These are phyloP conservation scores for Aromia moschata DNA, from an alignment of 2,888 invertebrate genomes.

Conservation along the genomic window DNA sequence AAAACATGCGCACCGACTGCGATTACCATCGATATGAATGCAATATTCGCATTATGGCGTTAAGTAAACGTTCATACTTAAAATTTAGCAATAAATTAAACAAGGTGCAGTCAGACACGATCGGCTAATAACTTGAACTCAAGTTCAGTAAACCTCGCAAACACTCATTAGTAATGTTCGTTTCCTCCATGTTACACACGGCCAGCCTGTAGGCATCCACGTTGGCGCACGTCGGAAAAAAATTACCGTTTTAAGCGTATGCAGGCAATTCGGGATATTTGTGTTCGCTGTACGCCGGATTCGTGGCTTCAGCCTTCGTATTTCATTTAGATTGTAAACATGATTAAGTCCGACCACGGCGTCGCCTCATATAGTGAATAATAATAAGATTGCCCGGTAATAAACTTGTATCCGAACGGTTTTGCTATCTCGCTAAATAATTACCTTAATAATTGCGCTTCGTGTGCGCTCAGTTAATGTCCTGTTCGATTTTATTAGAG, in stretches of 20 bases:
- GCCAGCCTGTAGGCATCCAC: neutral
- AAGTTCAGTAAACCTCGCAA: neutral
- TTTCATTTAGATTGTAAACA: constrained; percentile 39
- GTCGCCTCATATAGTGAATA: constrained; percentile 23
- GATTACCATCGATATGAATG: too few species aligned
- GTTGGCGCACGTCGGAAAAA: neutral
- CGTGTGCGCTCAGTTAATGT: constrained; percentile 28
- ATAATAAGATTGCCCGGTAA: constrained; percentile 28
- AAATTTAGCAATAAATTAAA: neutral
- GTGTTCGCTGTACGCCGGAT: neutral
- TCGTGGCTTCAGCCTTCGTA: constrained; percentile 27
- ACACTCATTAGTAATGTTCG: neutral
- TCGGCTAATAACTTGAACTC: neutral
- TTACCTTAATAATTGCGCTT: constrained; percentile 30
- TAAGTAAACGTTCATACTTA: too few species aligned
- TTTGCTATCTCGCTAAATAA: constrained; percentile 25
- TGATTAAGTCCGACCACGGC: constrained; percentile 33
- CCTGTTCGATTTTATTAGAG: constrained; percentile 14
- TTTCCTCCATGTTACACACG: neutral
- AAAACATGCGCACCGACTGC: too few species aligned
- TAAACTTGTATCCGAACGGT: constrained; percentile 30
- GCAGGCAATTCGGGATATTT: constrained; percentile 24
- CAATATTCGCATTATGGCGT: too few species aligned
- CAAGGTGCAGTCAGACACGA: too few species aligned
- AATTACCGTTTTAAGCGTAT: constrained; percentile 5